Base-by-base conservation (phyloP, 2,888 invertebrate species). In the Mythimna impura region DNA sequence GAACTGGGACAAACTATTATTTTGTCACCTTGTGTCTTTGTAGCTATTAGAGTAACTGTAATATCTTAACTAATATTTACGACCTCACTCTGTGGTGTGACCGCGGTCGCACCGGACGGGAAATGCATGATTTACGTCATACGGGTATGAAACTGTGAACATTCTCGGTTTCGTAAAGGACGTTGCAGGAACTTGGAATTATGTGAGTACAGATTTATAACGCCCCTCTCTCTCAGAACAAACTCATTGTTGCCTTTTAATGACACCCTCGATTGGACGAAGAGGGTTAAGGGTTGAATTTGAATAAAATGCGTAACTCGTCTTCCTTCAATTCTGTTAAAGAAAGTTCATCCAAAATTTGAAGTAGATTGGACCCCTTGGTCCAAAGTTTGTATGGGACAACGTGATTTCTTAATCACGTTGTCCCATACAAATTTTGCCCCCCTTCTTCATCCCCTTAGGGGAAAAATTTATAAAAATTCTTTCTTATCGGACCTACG, bases 71-170 rank as follows among this genome's bases (percentile, higher is more conserved):
- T 89, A 86, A 88, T 86, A 87, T 87, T 90, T 81, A 86, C 86
- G 87, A 84, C 91, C 91, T 92, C 89, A 89, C 77, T 75, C 70
- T 76, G 70, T 66, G 69, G 80, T 85, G 84, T 83, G 86, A 86
- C 84, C 81, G 83, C 81, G 88, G 85, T 20, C 47, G 47, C 7
- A 17, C 47, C 7, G 17, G 20, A 2, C 50, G 20, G 69, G 79
- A 78, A 81, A 88, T 70, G 76, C 78, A 84, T 84, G 75, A 86
- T 88, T 86, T 83, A 86, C 82, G 84, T 80, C 68, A 68, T 30
- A 25, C 36, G 50, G 54, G 52, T 63, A 66, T 66, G 47, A 17
- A 71, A 71, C 65, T 66, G 62, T 63, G 50, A 68, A 71, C 68
- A 71, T 73, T 80, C 72, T 66, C 12, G 40, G 66, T 62, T 64